These are phyloP conservation scores for Bombus vancouverensis DNA, from an alignment of 1,140 invertebrate species.

Conservation along the genomic window DNA sequence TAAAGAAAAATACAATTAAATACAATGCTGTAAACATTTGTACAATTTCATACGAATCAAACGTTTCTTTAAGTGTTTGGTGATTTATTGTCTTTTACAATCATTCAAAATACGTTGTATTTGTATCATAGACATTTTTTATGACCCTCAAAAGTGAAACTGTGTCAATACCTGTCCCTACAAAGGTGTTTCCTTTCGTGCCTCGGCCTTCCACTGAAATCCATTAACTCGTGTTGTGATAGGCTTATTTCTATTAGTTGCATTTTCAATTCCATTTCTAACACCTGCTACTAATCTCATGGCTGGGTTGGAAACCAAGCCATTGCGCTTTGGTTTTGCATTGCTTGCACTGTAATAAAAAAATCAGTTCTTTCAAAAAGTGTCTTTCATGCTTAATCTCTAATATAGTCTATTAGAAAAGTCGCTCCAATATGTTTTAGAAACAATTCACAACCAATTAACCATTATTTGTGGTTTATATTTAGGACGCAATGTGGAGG, in stretches of 20 bases:
- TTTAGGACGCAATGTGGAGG: not conserved
- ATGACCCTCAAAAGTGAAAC: conserved; percentile 35
- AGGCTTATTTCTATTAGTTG: conserved; percentile 81
- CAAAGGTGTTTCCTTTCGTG: conserved; percentile 81
- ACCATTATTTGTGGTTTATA: not conserved
- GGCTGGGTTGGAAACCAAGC: conserved; percentile 95
- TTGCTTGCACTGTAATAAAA: conserved; percentile 77
- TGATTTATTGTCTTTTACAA: conserved; percentile 24
- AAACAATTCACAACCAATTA: not conserved
- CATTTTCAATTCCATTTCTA: conserved; percentile 87
- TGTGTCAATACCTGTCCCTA: conserved; percentile 77
- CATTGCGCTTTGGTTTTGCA: conserved; percentile 90
- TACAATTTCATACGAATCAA: conserved; percentile 16
- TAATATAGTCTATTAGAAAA: conserved; percentile 9
- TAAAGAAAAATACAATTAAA: conserved; percentile 22
- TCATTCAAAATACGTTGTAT: conserved; percentile 1
- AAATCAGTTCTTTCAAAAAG: conserved; percentile 22
- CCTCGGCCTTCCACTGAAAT: conserved; percentile 81
- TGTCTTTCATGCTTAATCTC: not conserved
- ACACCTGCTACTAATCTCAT: conserved; percentile 89
- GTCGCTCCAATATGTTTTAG: not conserved
- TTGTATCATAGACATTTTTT: conserved; percentile 12
- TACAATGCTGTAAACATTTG: conserved; percentile 20
- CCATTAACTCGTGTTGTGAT: conserved; percentile 81
- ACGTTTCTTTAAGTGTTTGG: not conserved